Percentiles rank a stretch among this genome's conserved stretches.
Conservation (phyloP, 2,797 vertebrate genomes). For the Petrocephalus sullivani region DNA sequence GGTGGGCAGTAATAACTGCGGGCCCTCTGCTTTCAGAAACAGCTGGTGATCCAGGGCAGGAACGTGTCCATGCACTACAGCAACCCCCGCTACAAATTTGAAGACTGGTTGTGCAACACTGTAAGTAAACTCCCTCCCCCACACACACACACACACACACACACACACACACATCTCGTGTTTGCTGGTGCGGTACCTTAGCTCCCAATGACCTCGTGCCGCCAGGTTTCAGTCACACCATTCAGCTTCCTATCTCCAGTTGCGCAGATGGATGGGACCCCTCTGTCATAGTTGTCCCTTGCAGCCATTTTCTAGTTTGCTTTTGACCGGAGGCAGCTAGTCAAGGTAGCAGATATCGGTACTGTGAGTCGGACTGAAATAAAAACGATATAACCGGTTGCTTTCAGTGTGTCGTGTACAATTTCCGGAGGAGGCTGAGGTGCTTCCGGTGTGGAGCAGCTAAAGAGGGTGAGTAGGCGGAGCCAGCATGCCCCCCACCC, state of each 20-base stretch:
- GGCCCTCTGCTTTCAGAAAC: constrained; percentile 83
- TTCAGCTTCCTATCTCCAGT: not conserved
- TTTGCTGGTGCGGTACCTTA: not conserved
- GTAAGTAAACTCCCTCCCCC: constrained; percentile 58
- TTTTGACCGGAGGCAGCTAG: constrained; percentile 51
- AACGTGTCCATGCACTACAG: constrained; percentile 97
- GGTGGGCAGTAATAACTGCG: constrained; percentile 29
- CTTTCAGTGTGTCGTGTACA: constrained; percentile 97
- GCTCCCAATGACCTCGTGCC: not conserved
- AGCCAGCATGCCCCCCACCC: constrained; percentile 51
- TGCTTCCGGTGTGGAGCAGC: constrained; percentile 98
- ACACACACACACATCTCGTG: not conserved
- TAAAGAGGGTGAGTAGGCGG: constrained; percentile 84
- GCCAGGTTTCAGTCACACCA: not conserved
- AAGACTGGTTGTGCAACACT: constrained; percentile 99
- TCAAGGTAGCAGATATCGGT: constrained; percentile 51
- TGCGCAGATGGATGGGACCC: not conserved
- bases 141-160: not conserved
- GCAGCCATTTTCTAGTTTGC: constrained; percentile 44
- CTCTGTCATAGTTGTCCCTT: constrained; percentile 47
- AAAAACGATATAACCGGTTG: constrained; percentile 72
- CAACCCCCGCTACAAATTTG: constrained; percentile 94
- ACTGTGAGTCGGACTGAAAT: constrained; percentile 55
- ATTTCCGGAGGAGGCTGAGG: constrained; percentile 99
- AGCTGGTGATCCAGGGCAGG: constrained; percentile 91